Evolutionary conservation across 2,888 invertebrate genomes (phyloP).

Genomic region (Adelphocoris suturalis): DNA sequence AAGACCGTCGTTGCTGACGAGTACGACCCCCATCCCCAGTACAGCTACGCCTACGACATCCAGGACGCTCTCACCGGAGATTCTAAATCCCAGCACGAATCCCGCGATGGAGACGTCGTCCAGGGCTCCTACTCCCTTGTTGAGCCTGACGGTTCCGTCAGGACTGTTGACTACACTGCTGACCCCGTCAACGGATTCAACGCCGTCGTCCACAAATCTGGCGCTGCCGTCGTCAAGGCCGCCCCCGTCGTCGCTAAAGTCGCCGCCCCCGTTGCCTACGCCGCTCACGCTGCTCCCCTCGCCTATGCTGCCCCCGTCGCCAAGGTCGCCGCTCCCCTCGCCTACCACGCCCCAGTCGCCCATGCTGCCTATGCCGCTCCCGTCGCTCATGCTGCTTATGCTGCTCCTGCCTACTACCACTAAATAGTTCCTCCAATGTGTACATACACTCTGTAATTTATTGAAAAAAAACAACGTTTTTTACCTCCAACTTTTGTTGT

Average conservation of each 20-base stretch:
- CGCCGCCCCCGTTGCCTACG: slow-evolving; percentile 66
- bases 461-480: background rate
- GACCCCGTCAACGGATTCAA: slow-evolving; percentile 69
- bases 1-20: slow-evolving; percentile 73
- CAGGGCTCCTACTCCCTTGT: slow-evolving; percentile 68
- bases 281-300: slow-evolving; percentile 67
- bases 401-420: slow-evolving; percentile 69
- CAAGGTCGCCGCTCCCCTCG: slow-evolving; percentile 33
- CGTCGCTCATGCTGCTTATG: slow-evolving; percentile 71
- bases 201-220: slow-evolving; percentile 65
- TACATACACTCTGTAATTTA: slow-evolving; percentile 13
- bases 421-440: slow-evolving; percentile 57
- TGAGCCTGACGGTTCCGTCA: slow-evolving; percentile 54
- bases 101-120: slow-evolving; percentile 67
- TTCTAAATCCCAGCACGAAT: slow-evolving; percentile 49
- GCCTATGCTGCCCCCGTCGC: slow-evolving; percentile 64
- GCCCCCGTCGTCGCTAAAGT: slow-evolving; percentile 62
- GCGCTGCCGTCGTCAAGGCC: slow-evolving; percentile 53
- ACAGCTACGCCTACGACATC: slow-evolving; percentile 72
- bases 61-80: slow-evolving; percentile 72
- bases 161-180: slow-evolving; percentile 62
- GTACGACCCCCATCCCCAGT: slow-evolving; percentile 75
- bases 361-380: slow-evolving; percentile 54
- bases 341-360: slow-evolving; percentile 44
- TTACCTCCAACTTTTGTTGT: background rate